A percentile compares a stretch with the other conserved stretches of the same genome.
Evolutionary conservation across 2,113 vertebrate species (phyloP).

Genomic region (Parus major): DNA sequence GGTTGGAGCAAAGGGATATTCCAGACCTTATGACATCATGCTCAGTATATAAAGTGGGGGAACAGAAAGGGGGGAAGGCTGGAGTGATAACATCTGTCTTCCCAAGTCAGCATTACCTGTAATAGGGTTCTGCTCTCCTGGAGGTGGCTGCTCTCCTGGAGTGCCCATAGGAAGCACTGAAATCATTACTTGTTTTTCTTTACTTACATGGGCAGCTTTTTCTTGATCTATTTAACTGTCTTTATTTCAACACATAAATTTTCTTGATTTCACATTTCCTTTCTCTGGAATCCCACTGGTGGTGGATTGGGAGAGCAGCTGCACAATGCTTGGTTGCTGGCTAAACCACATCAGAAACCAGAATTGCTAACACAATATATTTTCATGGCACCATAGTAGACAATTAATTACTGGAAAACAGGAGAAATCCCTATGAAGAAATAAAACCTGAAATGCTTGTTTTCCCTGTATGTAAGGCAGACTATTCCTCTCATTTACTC

Average conservation of each 20-base stretch:
- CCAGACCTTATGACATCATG: no score
- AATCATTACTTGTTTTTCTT: not conserved
- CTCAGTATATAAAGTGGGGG: no score
- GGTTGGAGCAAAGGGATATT: not conserved
- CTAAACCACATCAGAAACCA: not conserved
- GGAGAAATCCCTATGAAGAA: not conserved
- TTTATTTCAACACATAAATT: not conserved
- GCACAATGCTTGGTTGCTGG: not conserved
- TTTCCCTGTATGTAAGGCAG: not conserved
- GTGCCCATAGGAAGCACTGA: not conserved
- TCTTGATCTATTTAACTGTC: not conserved
- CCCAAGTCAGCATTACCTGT: accelerated
- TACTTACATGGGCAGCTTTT: not conserved
- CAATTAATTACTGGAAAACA: conserved; percentile 25
- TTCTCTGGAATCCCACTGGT: not conserved
- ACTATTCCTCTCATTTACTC: conserved; percentile 3
- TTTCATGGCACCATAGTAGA: not conserved
- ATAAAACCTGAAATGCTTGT: not conserved
- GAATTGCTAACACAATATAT: not conserved
- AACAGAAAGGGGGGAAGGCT: accelerated
- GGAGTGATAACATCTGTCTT: no score
- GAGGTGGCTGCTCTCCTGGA: not conserved
- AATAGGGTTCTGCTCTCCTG: not conserved
- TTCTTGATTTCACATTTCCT: not conserved
- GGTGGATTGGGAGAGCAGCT: not conserved